phyloP scores from a whole-genome alignment of 2,797 vertebrate genomes.

The Luscinia megarhynchos region DNA sequence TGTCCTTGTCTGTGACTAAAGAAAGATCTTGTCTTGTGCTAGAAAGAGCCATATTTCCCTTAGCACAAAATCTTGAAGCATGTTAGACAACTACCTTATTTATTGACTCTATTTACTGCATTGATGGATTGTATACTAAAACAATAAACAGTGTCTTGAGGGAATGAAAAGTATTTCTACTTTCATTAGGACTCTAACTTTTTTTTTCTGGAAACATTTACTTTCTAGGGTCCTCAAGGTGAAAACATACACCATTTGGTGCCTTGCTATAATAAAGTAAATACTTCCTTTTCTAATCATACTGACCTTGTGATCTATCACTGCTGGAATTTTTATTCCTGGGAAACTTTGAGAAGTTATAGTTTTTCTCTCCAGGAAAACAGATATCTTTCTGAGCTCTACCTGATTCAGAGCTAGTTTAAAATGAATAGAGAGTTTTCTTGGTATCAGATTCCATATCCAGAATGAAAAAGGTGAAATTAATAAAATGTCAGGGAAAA shows the following conservation, averaged over 20 bases:
- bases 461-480: slow-evolving; percentile 10
- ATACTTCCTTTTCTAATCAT: slow-evolving; percentile 41
- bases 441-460: neutral
- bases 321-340: slow-evolving; percentile 39
- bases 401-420: slow-evolving; percentile 10
- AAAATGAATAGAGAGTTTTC: slow-evolving; percentile 7
- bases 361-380: slow-evolving; percentile 21
- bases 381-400: neutral
- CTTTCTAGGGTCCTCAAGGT: slow-evolving; percentile 67
- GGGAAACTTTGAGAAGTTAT: slow-evolving; percentile 22
- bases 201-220: slow-evolving; percentile 68
- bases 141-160: slow-evolving; percentile 54
- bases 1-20: slow-evolving; percentile 46
- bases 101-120: slow-evolving; percentile 71
- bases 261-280: slow-evolving; percentile 33
- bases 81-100: slow-evolving; percentile 67
- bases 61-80: slow-evolving; percentile 62
- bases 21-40: slow-evolving; percentile 51
- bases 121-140: slow-evolving; percentile 74
- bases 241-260: slow-evolving; percentile 43
- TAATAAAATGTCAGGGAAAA: slow-evolving; percentile 13
- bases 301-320: slow-evolving; percentile 30
- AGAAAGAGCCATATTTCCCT: slow-evolving; percentile 62
- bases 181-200: slow-evolving; percentile 62
- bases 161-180: slow-evolving; percentile 70